These are phyloP conservation scores for Lordiphosa stackelbergi DNA, from an alignment of 1,140 invertebrate genomes.

Conservation along the genomic window DNA sequence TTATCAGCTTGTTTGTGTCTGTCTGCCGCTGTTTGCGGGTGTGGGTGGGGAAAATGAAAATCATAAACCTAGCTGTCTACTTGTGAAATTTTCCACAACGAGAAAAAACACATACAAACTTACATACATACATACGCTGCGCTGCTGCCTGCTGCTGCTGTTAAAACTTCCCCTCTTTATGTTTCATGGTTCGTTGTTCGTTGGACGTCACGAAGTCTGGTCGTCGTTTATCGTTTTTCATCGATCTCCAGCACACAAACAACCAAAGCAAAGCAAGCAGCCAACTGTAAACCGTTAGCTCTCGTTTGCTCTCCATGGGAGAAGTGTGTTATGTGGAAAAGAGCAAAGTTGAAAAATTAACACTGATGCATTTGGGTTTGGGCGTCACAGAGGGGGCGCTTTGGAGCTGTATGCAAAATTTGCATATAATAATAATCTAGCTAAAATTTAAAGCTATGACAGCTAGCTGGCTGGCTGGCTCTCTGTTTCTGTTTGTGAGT, in stretches of 20 bases:
- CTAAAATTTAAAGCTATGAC: slow-evolving; percentile 29
- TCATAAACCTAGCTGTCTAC: slow-evolving; percentile 32
- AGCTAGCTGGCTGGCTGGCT: slow-evolving; percentile 4
- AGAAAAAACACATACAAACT: slow-evolving; percentile 38
- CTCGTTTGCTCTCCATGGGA: slow-evolving; percentile 23
- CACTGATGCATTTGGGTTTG: slow-evolving; percentile 29
- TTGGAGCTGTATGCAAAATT: slow-evolving; percentile 24
- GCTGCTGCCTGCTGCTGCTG: slow-evolving; percentile 45
- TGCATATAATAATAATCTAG: slow-evolving; percentile 42
- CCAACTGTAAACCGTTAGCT: slow-evolving; percentile 65
- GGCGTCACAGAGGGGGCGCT: slow-evolving; percentile 39
- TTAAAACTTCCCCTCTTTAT: slow-evolving; percentile 70
- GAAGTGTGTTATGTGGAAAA: slow-evolving; percentile 33
- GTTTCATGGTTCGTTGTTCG: slow-evolving; percentile 51
- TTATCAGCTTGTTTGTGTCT: slow-evolving; percentile 48
- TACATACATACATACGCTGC: slow-evolving; percentile 4
- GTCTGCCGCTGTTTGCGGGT: slow-evolving; percentile 13
- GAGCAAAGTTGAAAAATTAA: slow-evolving; percentile 60
- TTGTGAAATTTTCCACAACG: slow-evolving; percentile 73
- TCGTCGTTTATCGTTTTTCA: slow-evolving; percentile 72
- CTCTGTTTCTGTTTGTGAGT: slow-evolving; percentile 8
- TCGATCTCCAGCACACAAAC: slow-evolving; percentile 62
- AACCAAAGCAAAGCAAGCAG: slow-evolving; percentile 24
- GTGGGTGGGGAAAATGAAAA: slow-evolving; percentile 39
- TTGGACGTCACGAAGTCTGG: slow-evolving; percentile 58